phyloP scores from a whole-genome alignment of 2,113 vertebrate genomes.

The Copsychus sechellarum region DNA sequence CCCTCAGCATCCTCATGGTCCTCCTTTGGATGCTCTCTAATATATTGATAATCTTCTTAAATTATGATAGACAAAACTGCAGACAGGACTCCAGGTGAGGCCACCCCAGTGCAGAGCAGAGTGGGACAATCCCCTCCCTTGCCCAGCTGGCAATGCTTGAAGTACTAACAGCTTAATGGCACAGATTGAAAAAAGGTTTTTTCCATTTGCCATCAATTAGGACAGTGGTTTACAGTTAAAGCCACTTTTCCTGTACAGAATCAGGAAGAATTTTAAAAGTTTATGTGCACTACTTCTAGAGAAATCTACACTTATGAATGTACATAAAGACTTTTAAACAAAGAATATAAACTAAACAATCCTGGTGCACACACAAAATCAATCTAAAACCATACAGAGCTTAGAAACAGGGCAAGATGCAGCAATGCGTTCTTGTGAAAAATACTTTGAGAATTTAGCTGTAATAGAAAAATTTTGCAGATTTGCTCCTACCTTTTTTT shows the following conservation, averaged over 20 bases:
- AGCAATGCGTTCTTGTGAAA: neutral
- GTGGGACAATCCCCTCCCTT: neutral
- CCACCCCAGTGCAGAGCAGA: neutral
- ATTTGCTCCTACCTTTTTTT: neutral
- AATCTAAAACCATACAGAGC: neutral
- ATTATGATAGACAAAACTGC: neutral
- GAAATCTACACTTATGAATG: neutral
- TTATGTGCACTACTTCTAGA: neutral
- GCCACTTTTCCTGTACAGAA: neutral
- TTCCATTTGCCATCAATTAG: neutral
- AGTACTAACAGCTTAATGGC: neutral
- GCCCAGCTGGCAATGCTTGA: neutral
- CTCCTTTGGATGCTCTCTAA: neutral
- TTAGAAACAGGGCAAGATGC: neutral
- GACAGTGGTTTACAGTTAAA: neutral
- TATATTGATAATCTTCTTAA: neutral
- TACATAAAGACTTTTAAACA: neutral
- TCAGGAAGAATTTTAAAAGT: neutral
- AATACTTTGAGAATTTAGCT: neutral
- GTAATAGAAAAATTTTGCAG: neutral
- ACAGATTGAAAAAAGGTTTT: neutral
- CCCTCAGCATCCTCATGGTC: neutral
- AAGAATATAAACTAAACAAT: neutral
- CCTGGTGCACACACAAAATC: neutral
- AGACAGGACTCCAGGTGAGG: neutral